These are phyloP conservation scores for Cephus nigrinus DNA, from an alignment of 2,888 invertebrate species.

Conservation along the genomic window DNA sequence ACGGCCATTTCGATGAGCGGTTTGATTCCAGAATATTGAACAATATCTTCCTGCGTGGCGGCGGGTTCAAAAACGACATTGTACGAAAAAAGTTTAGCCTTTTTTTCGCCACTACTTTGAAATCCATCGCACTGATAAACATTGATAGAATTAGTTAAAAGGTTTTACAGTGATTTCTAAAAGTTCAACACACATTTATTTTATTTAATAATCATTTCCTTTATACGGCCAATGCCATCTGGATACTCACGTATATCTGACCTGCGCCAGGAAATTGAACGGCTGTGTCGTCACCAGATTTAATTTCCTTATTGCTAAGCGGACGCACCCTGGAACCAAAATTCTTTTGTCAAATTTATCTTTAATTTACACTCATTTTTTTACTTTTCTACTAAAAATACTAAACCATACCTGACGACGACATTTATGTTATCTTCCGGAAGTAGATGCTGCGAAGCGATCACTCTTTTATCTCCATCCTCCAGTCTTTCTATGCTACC, in stretches of 20 bases:
- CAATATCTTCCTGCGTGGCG: slow-evolving; percentile 84
- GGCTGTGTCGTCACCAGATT: slow-evolving; percentile 75
- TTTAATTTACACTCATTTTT: background rate
- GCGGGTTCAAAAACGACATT: slow-evolving; percentile 95
- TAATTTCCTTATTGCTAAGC: slow-evolving; percentile 79
- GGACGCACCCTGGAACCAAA: slow-evolving; percentile 79
- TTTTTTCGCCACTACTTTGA: slow-evolving; percentile 70
- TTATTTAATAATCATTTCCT: slow-evolving; percentile 1
- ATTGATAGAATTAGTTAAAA: background rate
- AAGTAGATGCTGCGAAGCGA: slow-evolving; percentile 67
- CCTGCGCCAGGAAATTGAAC: slow-evolving; percentile 91
- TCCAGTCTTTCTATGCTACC: slow-evolving; percentile 68
- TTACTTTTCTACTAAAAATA: too few relatives aligned
- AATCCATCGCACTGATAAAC: slow-evolving; percentile 48
- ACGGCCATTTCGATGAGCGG: slow-evolving; percentile 93
- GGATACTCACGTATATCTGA: slow-evolving; percentile 76
- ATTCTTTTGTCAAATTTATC: background rate
- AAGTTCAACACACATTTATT: background rate
- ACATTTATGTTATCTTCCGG: slow-evolving; percentile 90
- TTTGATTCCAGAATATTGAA: slow-evolving; percentile 91
- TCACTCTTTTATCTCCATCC: slow-evolving; percentile 66
- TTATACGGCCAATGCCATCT: slow-evolving; percentile 22
- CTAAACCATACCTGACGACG: slow-evolving; percentile 77
- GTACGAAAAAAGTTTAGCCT: slow-evolving; percentile 90
- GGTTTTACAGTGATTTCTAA: background rate